A percentile compares a stretch with the other conserved stretches of the same genome.
phyloP scores from a whole-genome alignment of 2,888 invertebrate genomes.

The Bugulina stolonifera region DNA sequence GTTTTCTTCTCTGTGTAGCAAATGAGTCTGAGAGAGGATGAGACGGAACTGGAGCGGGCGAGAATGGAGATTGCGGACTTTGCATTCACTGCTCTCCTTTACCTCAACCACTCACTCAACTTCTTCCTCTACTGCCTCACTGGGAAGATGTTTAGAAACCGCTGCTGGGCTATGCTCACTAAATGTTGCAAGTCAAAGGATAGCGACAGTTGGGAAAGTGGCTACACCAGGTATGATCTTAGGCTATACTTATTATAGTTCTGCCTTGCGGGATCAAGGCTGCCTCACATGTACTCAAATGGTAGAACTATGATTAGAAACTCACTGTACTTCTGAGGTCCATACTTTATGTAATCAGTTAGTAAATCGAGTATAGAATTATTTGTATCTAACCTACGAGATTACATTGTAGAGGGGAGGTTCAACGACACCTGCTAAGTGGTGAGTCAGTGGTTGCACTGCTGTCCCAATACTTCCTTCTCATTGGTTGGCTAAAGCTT shows the following conservation, averaged over 20 bases:
- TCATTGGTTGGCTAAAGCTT: too few relatives aligned
- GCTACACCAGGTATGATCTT: background rate
- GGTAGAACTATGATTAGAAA: too few relatives aligned
- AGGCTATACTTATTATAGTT: too few relatives aligned
- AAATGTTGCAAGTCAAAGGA: slow-evolving; percentile 7
- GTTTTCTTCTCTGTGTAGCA: background rate
- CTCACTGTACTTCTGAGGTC: too few relatives aligned
- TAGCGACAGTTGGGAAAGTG: background rate
- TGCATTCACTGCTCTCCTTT: background rate
- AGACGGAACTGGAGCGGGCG: background rate
- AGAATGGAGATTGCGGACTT: slow-evolving; percentile 9
- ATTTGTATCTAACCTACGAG: background rate
- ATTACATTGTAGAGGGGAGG: background rate
- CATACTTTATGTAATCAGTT: too few relatives aligned
- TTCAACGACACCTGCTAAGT: background rate
- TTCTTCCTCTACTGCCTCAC: slow-evolving; percentile 25
- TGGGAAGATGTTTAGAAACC: slow-evolving; percentile 12
- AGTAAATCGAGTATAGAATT: too few relatives aligned
- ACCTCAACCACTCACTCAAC: slow-evolving; percentile 20
- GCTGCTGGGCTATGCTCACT: background rate
- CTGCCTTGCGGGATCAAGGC: too few relatives aligned
- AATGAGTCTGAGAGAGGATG: background rate
- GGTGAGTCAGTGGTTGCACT: too few relatives aligned
- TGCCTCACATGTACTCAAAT: too few relatives aligned
- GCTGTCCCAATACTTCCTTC: too few relatives aligned